phyloP scores from a whole-genome alignment of 2,888 invertebrate species.

The Andrena marginata region DNA sequence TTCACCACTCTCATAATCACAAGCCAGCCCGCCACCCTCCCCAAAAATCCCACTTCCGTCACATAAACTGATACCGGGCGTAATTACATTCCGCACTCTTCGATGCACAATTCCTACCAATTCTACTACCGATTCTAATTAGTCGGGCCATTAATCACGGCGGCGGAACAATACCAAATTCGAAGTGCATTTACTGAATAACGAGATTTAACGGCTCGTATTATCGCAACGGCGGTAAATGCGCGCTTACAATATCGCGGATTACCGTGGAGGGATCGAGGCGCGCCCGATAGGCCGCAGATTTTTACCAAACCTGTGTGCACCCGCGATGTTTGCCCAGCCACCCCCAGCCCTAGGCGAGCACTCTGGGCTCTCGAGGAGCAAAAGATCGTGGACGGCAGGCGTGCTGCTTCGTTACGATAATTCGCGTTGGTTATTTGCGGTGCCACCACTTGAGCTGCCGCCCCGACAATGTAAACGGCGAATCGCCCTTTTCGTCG shows the following conservation, averaged over 20 bases:
- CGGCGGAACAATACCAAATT: conserved; percentile 33
- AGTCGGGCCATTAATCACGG: conserved; percentile 41
- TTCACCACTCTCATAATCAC: too few relatives aligned
- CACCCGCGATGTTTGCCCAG: background rate
- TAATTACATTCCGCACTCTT: conserved; percentile 10
- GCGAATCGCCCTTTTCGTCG: conserved; percentile 43
- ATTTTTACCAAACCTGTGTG: conserved; percentile 8
- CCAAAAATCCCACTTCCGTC: background rate
- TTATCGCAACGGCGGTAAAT: background rate
- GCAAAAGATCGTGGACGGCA: conserved; percentile 36
- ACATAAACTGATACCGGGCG: conserved; percentile 21
- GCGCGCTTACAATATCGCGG: background rate
- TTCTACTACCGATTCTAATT: conserved; percentile 22
- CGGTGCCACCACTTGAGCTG: conserved; percentile 54
- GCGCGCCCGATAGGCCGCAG: conserved; percentile 2
- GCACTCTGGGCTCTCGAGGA: conserved; percentile 33
- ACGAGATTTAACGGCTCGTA: conserved; percentile 28
- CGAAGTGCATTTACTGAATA: conserved; percentile 26
- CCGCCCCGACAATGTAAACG: conserved; percentile 61
- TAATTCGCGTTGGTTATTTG: conserved; percentile 65
- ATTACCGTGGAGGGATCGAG: background rate
- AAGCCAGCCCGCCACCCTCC: background rate
- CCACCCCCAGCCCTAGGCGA: conserved; percentile 4
- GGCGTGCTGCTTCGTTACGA: conserved; percentile 56
- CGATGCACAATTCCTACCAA: conserved; percentile 8